phyloP scores from a whole-genome alignment of 2,888 invertebrate genomes.

The Caenorhabditis virilis region DNA sequence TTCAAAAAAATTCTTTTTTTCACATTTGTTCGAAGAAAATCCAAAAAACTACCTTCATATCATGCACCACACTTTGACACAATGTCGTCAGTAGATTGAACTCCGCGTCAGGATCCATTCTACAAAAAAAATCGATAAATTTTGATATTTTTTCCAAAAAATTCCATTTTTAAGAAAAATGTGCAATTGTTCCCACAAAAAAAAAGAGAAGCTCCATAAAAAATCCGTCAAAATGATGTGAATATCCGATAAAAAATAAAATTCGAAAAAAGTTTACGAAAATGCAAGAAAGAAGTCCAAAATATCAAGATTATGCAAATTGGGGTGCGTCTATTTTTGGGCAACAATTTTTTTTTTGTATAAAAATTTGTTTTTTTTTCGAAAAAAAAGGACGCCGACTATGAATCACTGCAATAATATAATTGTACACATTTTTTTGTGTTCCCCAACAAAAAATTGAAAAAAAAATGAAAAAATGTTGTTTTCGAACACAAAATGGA shows the following conservation, averaged over 20 bases:
- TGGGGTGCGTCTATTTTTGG: too few relatives aligned
- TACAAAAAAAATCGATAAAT: slow-evolving; percentile 7
- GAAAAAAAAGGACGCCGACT: too few relatives aligned
- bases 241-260: slow-evolving; percentile 21
- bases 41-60: slow-evolving; percentile 98
- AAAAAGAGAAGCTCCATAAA: not conserved
- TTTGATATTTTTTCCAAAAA: not conserved
- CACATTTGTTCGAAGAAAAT: too few relatives aligned
- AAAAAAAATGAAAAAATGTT: too few relatives aligned
- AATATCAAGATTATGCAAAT: slow-evolving; percentile 2
- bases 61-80: slow-evolving; percentile 91
- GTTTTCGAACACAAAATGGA: too few relatives aligned
- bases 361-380: too few relatives aligned
- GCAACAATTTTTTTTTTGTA: too few relatives aligned
- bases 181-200: not conserved
- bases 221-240: slow-evolving; percentile 12
- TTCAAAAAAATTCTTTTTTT: too few relatives aligned
- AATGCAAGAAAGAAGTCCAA: not conserved
- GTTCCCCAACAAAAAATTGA: too few relatives aligned
- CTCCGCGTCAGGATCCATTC: slow-evolving; percentile 58
- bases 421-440: too few relatives aligned
- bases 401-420: too few relatives aligned
- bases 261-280: not conserved
- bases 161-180: not conserved
- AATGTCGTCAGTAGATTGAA: slow-evolving; percentile 81